Base-by-base conservation (phyloP, 2,113 vertebrate genomes). In the Elanus axillaris region DNA sequence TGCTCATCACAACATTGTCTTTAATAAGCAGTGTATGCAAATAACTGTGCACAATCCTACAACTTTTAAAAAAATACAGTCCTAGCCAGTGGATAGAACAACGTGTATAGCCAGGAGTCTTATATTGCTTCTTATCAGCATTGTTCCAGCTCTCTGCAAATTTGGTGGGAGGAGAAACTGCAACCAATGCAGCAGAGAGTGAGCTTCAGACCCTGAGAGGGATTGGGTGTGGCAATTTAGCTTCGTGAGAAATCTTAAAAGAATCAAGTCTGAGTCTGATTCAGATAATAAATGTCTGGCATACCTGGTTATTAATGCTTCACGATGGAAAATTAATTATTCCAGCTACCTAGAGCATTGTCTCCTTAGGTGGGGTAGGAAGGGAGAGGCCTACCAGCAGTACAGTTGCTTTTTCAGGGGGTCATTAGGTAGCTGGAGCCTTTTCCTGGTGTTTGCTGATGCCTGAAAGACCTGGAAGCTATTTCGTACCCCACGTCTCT, bases 151-250 rank as follows among this genome's bases (percentile, higher is more conserved):
- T 82, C 29, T 58, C 48, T 73, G 21, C 13, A 71, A 45, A n/a
- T 45, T 34, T 25, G 43, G 4, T n/a, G 76, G n/a, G 36, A 47
- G 48, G 29, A 9, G 2, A 79, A 92, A 82, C 31, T 1, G 0
- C 3, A 4, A n/a, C 38, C 8, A 1, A 75, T 15, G n/a, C 16
- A 83, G 42, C n/a, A 93, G 45, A 67, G 26, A 26, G 7, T 5
- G 13, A 74, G 16, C 17, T 64, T 77, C 63, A n/a, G 69, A 73
- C 32, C 9, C 32, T 26, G n/a, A 53, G 19, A 74, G 15, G 9
- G 10, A 31, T 0, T 66, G 21, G 1, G 3, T 1, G 0, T 31
- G 32, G 13, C 45, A 69, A 29, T 29, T 53, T 29, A 92, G 26
- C 20, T 48, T 63, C 0, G 1, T 64, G 77, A 93, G 62, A 95